Evolutionary conservation across 2,797 vertebrate species (phyloP).

Genomic region (Botia kubotai): DNA sequence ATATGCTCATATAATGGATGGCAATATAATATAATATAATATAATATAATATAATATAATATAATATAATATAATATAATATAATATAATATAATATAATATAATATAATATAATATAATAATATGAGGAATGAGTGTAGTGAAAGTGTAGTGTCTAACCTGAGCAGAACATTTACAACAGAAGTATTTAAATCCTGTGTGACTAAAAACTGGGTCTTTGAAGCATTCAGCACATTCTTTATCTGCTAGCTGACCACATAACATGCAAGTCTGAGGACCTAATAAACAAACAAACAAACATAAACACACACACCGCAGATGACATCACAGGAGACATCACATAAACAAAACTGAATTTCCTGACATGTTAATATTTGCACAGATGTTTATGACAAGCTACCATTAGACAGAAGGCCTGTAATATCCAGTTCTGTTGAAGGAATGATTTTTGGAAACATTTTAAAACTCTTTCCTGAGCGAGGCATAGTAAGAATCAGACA

Average conservation of each 20-base stretch:
- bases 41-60: not conserved
- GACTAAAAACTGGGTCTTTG: slow-evolving; percentile 78
- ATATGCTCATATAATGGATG: not conserved
- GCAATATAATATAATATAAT: not conserved
- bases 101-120: not conserved
- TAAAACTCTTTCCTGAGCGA: slow-evolving; percentile 91
- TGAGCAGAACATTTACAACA: slow-evolving; percentile 80
- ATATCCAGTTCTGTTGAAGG: slow-evolving; percentile 89
- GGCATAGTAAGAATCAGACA: slow-evolving; percentile 94
- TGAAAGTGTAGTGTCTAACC: slow-evolving; percentile 67
- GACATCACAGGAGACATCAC: not conserved
- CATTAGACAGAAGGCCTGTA: slow-evolving; percentile 84
- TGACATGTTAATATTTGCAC: not conserved
- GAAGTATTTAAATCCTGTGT: slow-evolving; percentile 84
- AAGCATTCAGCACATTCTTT: slow-evolving; percentile 85
- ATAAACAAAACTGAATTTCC: not conserved
- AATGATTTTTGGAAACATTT: slow-evolving; percentile 93
- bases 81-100: not conserved
- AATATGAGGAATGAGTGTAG: not conserved
- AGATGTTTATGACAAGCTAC: slow-evolving; percentile 65
- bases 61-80: not conserved
- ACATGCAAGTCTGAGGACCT: slow-evolving; percentile 86
- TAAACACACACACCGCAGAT: slow-evolving; percentile 29
- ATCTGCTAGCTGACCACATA: slow-evolving; percentile 81
- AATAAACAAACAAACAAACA: slow-evolving; percentile 55